phyloP scores from a whole-genome alignment of 2,113 vertebrate genomes.

The Sclerurus mexicanus region DNA sequence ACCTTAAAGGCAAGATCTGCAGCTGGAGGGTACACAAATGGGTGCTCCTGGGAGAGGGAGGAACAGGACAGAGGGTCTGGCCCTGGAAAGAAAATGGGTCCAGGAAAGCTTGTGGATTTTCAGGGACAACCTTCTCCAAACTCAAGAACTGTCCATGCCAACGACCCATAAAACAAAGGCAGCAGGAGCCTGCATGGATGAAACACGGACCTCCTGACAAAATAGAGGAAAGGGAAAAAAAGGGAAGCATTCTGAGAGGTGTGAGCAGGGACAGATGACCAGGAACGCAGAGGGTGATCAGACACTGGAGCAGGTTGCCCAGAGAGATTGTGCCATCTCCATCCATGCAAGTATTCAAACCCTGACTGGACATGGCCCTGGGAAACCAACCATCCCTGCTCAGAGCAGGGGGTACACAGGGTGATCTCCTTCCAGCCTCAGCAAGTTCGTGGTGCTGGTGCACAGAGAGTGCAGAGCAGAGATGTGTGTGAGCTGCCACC shows the following conservation, averaged over 20 bases:
- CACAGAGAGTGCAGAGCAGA: neutral
- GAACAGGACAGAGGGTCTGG: neutral
- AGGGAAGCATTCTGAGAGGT: neutral
- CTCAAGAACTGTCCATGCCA: neutral
- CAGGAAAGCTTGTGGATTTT: neutral
- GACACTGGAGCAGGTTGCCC: neutral
- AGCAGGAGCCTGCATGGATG: neutral
- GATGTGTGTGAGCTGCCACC: neutral
- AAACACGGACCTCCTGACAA: neutral
- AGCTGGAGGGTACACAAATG: neutral
- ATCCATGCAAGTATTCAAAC: neutral
- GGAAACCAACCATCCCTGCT: neutral
- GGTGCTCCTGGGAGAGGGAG: neutral
- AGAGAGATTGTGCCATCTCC: neutral
- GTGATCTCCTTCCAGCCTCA: neutral
- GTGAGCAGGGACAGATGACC: neutral
- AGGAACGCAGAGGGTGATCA: neutral
- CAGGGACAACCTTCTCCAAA: neutral
- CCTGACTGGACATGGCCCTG: neutral
- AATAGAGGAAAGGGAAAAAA: no score
- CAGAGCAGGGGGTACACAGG: neutral
- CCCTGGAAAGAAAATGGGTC: neutral
- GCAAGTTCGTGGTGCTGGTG: neutral
- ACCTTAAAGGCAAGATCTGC: neutral
- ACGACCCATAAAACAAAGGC: neutral